Evolutionary conservation across 2,797 vertebrate species (phyloP).

Genomic region (Myotis daubentonii): DNA sequence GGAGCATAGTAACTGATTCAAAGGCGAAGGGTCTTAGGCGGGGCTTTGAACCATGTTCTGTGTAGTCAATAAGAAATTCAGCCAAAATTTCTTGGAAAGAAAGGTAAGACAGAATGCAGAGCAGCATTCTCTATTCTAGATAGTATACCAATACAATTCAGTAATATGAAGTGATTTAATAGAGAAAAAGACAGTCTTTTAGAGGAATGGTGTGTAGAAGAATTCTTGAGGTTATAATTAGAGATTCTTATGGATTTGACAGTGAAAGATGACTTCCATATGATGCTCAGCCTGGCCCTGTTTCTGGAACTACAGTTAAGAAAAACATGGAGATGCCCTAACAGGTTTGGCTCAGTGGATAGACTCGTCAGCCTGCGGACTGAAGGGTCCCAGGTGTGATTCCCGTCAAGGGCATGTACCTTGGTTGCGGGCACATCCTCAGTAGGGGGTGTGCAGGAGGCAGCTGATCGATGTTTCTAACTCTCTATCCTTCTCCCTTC

Average conservation of each 20-base stretch:
- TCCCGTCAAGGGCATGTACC: too few relatives aligned
- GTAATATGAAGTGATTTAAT: constrained; percentile 3
- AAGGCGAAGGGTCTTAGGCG: constrained; percentile 58
- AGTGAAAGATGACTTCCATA: constrained; percentile 8
- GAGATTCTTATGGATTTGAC: constrained; percentile 32
- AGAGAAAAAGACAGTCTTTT: constrained; percentile 32
- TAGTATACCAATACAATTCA: constrained; percentile 27
- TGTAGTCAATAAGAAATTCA: constrained; percentile 76
- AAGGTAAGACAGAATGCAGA: constrained; percentile 63
- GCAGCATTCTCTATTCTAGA: background rate
- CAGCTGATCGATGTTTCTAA: too few relatives aligned
- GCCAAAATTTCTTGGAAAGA: constrained; percentile 56
- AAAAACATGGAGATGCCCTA: background rate
- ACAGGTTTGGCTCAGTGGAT: too few relatives aligned
- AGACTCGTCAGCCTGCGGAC: too few relatives aligned
- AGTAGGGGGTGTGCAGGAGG: too few relatives aligned
- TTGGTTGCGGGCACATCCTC: too few relatives aligned
- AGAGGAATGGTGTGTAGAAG: background rate
- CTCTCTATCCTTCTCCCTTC: too few relatives aligned
- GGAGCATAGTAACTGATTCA: constrained; percentile 71
- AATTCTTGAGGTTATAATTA: background rate
- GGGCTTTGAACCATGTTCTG: constrained; percentile 67
- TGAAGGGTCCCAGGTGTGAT: too few relatives aligned
- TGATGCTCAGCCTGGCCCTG: background rate
- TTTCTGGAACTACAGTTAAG: constrained; percentile 18